Evolutionary conservation across 1,140 invertebrate species (phyloP).

Genomic region (Philotrypesis tridentata): DNA sequence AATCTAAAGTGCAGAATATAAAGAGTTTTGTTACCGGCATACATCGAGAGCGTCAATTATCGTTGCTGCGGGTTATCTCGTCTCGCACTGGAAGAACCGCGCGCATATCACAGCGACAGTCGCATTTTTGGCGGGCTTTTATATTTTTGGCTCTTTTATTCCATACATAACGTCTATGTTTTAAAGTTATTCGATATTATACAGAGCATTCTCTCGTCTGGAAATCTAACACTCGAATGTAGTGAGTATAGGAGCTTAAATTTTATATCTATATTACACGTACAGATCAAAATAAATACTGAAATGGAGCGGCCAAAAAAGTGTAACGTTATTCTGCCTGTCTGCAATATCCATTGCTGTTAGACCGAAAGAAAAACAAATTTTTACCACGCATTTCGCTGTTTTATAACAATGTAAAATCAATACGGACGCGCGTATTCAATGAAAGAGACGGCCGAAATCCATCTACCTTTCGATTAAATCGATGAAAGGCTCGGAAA

Average conservation of each 20-base stretch:
- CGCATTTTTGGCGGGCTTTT: conserved; percentile 74
- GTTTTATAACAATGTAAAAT: background rate
- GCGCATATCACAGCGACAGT: conserved; percentile 50
- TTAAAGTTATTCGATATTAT: conserved; percentile 16
- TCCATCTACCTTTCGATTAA: background rate
- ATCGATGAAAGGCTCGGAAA: background rate
- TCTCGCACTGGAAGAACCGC: conserved; percentile 63
- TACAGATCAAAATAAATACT: background rate
- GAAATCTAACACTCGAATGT: conserved; percentile 1
- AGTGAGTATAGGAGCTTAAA: no score
- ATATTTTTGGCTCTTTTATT: conserved; percentile 73
- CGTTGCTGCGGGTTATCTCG: conserved; percentile 54
- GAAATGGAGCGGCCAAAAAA: background rate
- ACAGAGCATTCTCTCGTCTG: conserved; percentile 51
- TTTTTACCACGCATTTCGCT: background rate
- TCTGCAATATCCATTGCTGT: background rate
- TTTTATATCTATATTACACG: background rate
- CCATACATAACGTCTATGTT: conserved; percentile 40
- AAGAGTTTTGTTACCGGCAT: conserved; percentile 46
- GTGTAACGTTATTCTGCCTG: background rate
- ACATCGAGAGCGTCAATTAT: conserved; percentile 2
- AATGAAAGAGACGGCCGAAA: background rate
- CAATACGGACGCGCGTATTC: no score
- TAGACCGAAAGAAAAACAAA: background rate
- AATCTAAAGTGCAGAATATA: conserved; percentile 46